phyloP scores from a whole-genome alignment of 2,797 vertebrate genomes.

The Enteromius viviparus region DNA sequence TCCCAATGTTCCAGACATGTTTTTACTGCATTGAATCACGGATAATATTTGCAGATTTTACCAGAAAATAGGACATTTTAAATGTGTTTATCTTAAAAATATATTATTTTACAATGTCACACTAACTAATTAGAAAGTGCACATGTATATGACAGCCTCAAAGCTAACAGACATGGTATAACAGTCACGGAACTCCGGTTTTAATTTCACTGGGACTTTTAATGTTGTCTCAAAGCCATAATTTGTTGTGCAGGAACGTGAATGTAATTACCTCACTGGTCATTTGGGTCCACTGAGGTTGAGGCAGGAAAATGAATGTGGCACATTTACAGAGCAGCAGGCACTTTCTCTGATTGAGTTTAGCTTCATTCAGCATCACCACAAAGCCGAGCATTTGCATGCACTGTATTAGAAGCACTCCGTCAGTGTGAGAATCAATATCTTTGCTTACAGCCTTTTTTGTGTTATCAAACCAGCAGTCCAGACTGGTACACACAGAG shows the following conservation, averaged over 20 bases:
- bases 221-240: conserved; percentile 44
- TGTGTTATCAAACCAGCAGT: conserved; percentile 27
- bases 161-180: conserved; percentile 1
- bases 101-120: neutral
- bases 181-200: conserved; percentile 38
- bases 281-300: conserved; percentile 52
- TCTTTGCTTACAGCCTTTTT: conserved; percentile 34
- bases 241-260: conserved; percentile 62
- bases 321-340: conserved; percentile 55
- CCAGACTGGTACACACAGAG: conserved; percentile 7
- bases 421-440: conserved; percentile 26
- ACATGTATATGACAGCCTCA: neutral
- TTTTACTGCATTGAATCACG: neutral
- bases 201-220: conserved; percentile 4
- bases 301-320: conserved; percentile 56
- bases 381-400: conserved; percentile 52
- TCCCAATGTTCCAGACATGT: neutral
- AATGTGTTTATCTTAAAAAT: neutral
- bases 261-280: conserved; percentile 58
- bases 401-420: conserved; percentile 42
- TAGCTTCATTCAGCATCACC: conserved; percentile 43
- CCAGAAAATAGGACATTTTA: neutral
- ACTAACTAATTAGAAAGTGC: neutral
- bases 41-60: neutral
- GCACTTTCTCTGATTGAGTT: conserved; percentile 47